These are phyloP conservation scores for Dermochelys coriacea DNA, from an alignment of 2,797 vertebrate genomes.

Conservation along the genomic window DNA sequence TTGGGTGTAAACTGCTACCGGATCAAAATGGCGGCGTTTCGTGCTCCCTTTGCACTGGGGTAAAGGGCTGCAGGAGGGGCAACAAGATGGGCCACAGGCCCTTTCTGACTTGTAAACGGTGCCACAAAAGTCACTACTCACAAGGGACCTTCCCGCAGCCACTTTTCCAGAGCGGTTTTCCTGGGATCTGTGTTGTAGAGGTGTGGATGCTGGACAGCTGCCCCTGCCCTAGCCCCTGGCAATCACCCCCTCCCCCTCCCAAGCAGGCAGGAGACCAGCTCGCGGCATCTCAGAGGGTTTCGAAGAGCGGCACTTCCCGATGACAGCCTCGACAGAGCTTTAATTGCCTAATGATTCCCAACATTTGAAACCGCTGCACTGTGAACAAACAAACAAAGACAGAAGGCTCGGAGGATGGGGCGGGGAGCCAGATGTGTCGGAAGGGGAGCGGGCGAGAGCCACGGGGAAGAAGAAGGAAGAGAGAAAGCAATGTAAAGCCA, in stretches of 20 bases:
- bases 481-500: rapidly evolving
- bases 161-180: neutral
- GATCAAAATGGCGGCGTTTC: rapidly evolving
- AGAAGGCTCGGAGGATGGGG: neutral
- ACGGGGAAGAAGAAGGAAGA: neutral
- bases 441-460: neutral
- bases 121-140: neutral
- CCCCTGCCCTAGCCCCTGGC: neutral
- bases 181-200: neutral
- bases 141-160: neutral
- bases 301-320: rapidly evolving
- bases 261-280: neutral
- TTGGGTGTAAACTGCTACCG: neutral
- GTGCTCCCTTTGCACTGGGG: rapidly evolving
- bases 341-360: conserved; percentile 27
- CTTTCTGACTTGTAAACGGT: too few relatives aligned
- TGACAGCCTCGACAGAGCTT: neutral
- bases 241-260: neutral
- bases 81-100: neutral
- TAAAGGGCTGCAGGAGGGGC: neutral
- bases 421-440: neutral
- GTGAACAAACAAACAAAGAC: neutral
- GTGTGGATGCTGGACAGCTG: rapidly evolving
- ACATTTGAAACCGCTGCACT: neutral
- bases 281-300: neutral